Conservation (phyloP, 1,140 invertebrate genomes). For the Microplitis mediator region DNA sequence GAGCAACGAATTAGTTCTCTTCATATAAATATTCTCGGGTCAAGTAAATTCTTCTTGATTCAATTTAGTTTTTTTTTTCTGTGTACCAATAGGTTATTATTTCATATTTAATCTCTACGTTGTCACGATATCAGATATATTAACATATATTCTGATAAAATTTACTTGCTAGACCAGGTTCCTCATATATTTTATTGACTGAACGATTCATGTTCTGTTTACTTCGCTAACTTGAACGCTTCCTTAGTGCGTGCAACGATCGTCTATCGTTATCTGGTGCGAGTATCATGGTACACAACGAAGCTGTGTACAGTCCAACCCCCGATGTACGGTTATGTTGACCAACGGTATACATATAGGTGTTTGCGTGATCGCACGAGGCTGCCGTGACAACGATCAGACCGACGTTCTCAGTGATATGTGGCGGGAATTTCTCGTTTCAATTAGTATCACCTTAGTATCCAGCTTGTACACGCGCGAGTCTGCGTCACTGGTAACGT, state of each 20-base stretch:
- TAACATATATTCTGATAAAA: too few species aligned
- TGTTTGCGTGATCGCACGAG: slow-evolving; percentile 5
- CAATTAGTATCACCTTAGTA: slow-evolving; percentile 32
- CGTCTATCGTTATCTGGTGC: slow-evolving; percentile 25
- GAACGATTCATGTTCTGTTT: slow-evolving; percentile 14
- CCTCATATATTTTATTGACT: background rate
- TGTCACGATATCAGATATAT: too few species aligned
- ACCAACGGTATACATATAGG: background rate
- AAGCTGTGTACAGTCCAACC: background rate
- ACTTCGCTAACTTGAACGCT: background rate
- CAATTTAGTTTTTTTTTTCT: too few species aligned
- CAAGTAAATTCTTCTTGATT: too few species aligned
- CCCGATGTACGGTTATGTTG: background rate
- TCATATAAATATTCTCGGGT: too few species aligned
- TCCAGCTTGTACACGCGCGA: slow-evolving; percentile 4
- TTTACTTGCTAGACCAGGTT: background rate
- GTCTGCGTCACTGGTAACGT: slow-evolving; percentile 9
- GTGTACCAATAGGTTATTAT: too few species aligned
- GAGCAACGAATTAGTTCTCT: too few species aligned
- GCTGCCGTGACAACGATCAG: slow-evolving; percentile 26
- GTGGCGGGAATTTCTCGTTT: slow-evolving; percentile 33
- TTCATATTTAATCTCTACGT: too few species aligned
- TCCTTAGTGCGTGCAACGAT: slow-evolving; percentile 23
- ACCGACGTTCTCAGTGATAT: slow-evolving; percentile 23
- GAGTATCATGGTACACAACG: slow-evolving; percentile 20